Conservation (phyloP, 2,888 invertebrate species). For the Drosophila lacicola region DNA sequence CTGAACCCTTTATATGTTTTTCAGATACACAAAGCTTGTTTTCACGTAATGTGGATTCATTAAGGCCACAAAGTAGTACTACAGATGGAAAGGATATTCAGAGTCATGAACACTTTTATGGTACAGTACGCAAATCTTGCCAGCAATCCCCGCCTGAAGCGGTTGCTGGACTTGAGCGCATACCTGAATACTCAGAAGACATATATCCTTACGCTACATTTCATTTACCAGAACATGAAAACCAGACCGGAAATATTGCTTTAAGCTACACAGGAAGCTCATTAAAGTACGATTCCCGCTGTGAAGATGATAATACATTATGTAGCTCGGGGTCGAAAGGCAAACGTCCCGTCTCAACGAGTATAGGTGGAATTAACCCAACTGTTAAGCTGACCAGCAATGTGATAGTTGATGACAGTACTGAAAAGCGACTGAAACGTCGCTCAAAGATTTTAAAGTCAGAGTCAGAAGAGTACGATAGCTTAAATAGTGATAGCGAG, state of each 20-base stretch:
- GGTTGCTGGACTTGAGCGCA: conserved; percentile 86
- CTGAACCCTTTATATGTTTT: not conserved
- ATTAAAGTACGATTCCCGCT: conserved; percentile 78
- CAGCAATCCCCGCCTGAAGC: conserved; percentile 84
- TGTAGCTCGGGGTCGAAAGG: conserved; percentile 72
- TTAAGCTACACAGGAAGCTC: conserved; percentile 80
- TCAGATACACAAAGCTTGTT: conserved; percentile 80
- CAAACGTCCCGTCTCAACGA: conserved; percentile 68
- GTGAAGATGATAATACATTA: conserved; percentile 75
- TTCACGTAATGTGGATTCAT: conserved; percentile 75
- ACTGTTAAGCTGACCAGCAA: conserved; percentile 59
- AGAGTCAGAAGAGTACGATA: conserved; percentile 87
- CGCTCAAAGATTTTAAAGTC: conserved; percentile 86
- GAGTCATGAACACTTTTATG: conserved; percentile 86
- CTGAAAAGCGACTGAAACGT: conserved; percentile 85
- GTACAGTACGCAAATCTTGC: conserved; percentile 86
- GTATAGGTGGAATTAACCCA: conserved; percentile 52
- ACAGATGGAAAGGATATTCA: conserved; percentile 79
- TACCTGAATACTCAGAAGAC: conserved; percentile 88
- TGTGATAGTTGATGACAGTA: conserved; percentile 60
- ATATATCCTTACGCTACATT: conserved; percentile 88
- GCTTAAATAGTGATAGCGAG: conserved; percentile 87
- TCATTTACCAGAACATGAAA: conserved; percentile 87
- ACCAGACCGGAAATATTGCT: conserved; percentile 86
- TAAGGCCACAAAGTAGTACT: conserved; percentile 63